Evolutionary conservation across 2,888 invertebrate species (phyloP), one percentile per base, ranked within the genome.

Genomic region (Balanococcus diminutus): DNA sequence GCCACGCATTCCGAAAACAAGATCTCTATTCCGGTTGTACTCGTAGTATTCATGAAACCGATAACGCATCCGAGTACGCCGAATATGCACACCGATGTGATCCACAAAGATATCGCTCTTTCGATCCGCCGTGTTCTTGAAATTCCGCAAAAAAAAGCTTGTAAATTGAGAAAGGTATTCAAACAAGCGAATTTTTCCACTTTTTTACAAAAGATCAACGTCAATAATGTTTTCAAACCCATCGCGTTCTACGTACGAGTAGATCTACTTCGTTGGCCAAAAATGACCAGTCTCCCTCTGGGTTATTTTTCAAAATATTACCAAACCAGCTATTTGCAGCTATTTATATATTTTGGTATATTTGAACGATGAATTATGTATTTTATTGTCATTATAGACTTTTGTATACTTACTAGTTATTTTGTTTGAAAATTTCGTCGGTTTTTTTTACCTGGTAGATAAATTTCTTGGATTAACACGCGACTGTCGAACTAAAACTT

Each of bases 1-100:
- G 75, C 75, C 19, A 79, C 75, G 75, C 75, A 32, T 79, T 79
- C 75, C 67, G 75, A 36, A 79, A 36, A 79, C 22, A 79, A 36
- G 75, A 79, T 79, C 31, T 79, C 32, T 79, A 79, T 79, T 32
- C 75, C 75, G 3, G n/a, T 36, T 2, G 75, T 79, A 22, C 36
- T 79, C 75, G n/a, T 36, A 2, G 75, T 79, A 22, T 79, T 79
- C 75, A 36, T 19, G 36, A 28, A 79, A 0, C 32, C 36, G 75
- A 79, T 19, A 19, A 79, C 36, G 36, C 75, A 79, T n/a, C 75
- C 75, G 36, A 79, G 36, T 36, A 79, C 19, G 9, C 36, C 75
- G 75, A 79, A 67, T 67, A 67, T 67, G 31, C 28, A 67, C 16
- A 67, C 28, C 3, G 28, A 67, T 16, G 75, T 79, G 36, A 79